Evolutionary conservation across 1,140 invertebrate species (phyloP).

Genomic region (Camponotus vicinus): DNA sequence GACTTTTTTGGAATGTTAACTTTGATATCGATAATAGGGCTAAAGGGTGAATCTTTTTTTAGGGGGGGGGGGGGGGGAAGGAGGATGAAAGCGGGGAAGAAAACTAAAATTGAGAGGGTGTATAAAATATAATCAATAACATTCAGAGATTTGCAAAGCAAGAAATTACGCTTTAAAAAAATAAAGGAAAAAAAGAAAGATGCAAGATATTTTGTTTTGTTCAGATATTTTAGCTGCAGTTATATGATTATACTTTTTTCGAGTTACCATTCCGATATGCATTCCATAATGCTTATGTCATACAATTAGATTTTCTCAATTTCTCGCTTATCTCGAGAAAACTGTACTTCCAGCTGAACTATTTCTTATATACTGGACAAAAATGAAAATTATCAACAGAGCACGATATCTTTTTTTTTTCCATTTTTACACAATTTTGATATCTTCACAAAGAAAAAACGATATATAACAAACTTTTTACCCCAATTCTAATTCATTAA

Average conservation of each 20-base stretch:
- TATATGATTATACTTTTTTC: conserved; percentile 33
- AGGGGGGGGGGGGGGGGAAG: too few relatives aligned
- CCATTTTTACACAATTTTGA: conserved; percentile 68
- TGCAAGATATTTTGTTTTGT: conserved; percentile 11
- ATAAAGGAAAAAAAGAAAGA: background rate
- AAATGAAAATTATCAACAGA: conserved; percentile 69
- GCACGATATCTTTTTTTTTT: conserved; percentile 53
- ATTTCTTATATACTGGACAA: conserved; percentile 59
- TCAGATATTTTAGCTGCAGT: background rate
- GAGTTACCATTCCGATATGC: conserved; percentile 50
- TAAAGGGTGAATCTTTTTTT: background rate
- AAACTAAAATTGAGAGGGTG: conserved; percentile 6
- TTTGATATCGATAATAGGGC: background rate
- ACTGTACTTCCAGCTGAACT: conserved; percentile 73
- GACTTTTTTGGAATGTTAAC: conserved; percentile 40
- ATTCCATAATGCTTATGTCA: conserved; percentile 40
- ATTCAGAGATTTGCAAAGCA: too few relatives aligned
- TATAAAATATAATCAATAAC: background rate
- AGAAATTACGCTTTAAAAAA: conserved; percentile 3
- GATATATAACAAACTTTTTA: conserved; percentile 70
- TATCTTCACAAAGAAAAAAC: conserved; percentile 69
- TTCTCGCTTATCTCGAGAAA: conserved; percentile 67
- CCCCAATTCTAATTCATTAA: conserved; percentile 72
- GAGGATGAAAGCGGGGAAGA: background rate
- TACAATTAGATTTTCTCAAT: conserved; percentile 69